These are phyloP conservation scores for Sylvilagus floridanus DNA, from an alignment of 2,797 vertebrate genomes.

Conservation along the genomic window DNA sequence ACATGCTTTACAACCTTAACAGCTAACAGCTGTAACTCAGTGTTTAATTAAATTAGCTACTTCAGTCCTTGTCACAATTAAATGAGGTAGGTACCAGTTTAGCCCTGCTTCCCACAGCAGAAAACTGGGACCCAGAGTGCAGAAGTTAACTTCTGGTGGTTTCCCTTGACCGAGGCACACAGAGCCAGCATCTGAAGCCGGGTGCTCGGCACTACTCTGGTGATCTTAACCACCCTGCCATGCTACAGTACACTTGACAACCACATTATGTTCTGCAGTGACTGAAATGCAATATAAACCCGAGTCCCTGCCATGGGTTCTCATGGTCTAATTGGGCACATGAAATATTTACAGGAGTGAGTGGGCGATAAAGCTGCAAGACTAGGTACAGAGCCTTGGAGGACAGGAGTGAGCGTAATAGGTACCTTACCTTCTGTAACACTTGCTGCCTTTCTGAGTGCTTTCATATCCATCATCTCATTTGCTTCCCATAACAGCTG, in stretches of 20 bases:
- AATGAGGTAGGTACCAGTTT: neutral
- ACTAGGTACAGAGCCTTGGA: conserved; percentile 54
- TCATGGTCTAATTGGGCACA: conserved; percentile 66
- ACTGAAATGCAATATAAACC: neutral
- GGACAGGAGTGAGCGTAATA: conserved; percentile 45
- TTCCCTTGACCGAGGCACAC: neutral
- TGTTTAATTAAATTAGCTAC: conserved; percentile 8
- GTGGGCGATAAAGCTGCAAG: conserved; percentile 47
- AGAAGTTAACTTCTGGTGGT: neutral
- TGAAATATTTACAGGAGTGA: conserved; percentile 79
- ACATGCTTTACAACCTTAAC: neutral
- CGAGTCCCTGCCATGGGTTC: neutral
- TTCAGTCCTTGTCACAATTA: neutral
- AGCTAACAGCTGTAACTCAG: neutral
- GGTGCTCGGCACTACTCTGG: neutral
- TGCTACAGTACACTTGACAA: neutral
- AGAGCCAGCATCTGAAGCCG: neutral
- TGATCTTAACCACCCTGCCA: neutral
- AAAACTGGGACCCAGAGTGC: neutral
- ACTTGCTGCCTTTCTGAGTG: conserved; percentile 62
- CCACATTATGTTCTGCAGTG: neutral
- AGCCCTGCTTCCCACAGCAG: neutral
- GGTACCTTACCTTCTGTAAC: conserved; percentile 68
- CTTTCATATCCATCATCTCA: conserved; percentile 72
- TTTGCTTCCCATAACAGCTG: conserved; percentile 59